A percentile compares a stretch with the other conserved stretches of the same genome.
Evolutionary conservation across 2,113 vertebrate species (phyloP).

Genomic region (Ancistrus triradiatus): DNA sequence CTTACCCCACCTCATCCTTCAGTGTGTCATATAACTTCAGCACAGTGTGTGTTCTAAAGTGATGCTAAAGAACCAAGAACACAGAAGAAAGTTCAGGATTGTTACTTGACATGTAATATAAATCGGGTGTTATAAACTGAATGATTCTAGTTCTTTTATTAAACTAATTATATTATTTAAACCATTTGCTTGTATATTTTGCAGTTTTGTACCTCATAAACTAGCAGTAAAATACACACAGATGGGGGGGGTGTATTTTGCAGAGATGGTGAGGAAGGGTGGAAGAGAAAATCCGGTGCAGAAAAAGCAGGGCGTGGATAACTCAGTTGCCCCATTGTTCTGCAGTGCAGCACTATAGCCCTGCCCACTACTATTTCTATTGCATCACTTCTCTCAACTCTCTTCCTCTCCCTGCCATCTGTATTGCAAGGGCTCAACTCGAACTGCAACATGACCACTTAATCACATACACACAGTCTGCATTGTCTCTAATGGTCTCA

Average conservation of each 20-base stretch:
- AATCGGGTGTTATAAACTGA: no score
- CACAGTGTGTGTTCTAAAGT: no score
- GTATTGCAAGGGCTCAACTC: conserved; percentile 15
- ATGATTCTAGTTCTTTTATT: no score
- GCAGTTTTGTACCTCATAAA: no score
- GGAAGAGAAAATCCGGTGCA: not conserved
- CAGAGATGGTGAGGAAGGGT: not conserved
- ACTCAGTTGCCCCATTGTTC: conserved; percentile 76
- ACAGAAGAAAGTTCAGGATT: no score
- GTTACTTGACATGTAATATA: no score
- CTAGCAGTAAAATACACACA: not conserved
- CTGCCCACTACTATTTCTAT: conserved; percentile 50
- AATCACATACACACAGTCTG: conserved; percentile 3
- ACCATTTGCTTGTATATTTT: no score
- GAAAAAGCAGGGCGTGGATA: conserved; percentile 57
- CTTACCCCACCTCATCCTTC: no score
- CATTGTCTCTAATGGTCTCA: conserved; percentile 28
- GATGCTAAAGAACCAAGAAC: no score
- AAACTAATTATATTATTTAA: no score
- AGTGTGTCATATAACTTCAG: no score
- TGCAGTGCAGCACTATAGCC: conserved; percentile 42
- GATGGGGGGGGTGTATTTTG: not conserved
- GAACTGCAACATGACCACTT: conserved; percentile 33
- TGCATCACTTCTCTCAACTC: conserved; percentile 35
- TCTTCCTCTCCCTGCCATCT: conserved; percentile 14